Base-by-base conservation (phyloP, 2,888 invertebrate species). In the Eupithecia dodoneata region DNA sequence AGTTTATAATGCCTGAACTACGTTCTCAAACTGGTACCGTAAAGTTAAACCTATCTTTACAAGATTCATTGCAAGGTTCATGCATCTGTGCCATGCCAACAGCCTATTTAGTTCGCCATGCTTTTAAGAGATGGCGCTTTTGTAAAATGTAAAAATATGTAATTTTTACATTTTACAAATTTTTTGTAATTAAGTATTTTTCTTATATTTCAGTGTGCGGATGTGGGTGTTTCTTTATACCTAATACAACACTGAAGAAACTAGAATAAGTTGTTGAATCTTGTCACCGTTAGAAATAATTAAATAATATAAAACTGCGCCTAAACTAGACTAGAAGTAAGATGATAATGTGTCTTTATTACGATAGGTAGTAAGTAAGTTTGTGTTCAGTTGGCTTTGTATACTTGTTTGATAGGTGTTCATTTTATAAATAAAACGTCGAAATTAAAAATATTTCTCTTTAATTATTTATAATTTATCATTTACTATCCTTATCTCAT, bases 401-500 rank as follows among this genome's bases (percentile, higher is more conserved):
- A 12, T 69, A 9, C 6, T 12, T 15, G n/a, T 69, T 44, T 18
- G 15, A 63, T 63, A 63, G 12, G 63, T 63, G 59, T 63, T 18
- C 12, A 15, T 66, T 66, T 67, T 44, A 52, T 82, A 83, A 83
- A 83, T 83, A 79, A 83, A 83, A 81, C 79, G 79, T 75, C 81
- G 65, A 49, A 80, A 79, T 72, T 91, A 93, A 94, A 94, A 94
- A 94, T 94, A 94, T 93, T 87, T 90, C 91, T 92, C 91, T 92
- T 94, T 89, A 79, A 85, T 94, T 93, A 94, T 94, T 93, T 89
- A 93, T 93, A 93, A 92, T 93, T 93, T 92, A 93, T 91, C 88
- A 85, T 93, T 83, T 79, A 78, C 74, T 86, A 90, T 83, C 88
- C 91, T 91, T 93, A 90, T 89, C 88, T 91, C 93, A 91, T 92